Evolutionary conservation across 2,113 vertebrate species (phyloP).

Genomic region (Gymnobelideus leadbeateri): DNA sequence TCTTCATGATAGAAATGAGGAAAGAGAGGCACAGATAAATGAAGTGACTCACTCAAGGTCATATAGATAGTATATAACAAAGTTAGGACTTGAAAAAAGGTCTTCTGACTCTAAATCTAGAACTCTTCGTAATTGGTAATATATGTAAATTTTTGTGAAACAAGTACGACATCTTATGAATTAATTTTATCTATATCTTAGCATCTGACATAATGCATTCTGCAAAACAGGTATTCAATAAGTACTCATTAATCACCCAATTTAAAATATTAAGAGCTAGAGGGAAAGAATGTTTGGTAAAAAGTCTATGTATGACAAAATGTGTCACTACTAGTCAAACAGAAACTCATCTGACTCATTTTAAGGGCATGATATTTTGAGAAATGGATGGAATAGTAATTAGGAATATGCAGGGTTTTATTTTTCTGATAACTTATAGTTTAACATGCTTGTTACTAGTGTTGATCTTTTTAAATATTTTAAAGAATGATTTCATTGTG

Average conservation of each 20-base stretch:
- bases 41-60: neutral
- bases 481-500: neutral
- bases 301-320: neutral
- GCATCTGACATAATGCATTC: neutral
- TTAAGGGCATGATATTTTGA: neutral
- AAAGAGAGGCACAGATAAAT: conserved; percentile 27
- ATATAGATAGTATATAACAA: neutral
- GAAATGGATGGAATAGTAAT: neutral
- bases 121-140: neutral
- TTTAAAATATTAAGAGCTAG: neutral
- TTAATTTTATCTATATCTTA: neutral
- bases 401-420: neutral
- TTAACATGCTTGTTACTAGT: neutral
- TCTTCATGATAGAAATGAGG: neutral
- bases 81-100: neutral
- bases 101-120: neutral
- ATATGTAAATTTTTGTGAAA: neutral
- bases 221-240: neutral
- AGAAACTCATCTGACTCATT: neutral
- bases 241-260: neutral
- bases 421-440: neutral
- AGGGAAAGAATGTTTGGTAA: neutral
- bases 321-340: neutral
- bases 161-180: neutral
- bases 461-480: neutral